phyloP scores from a whole-genome alignment of 2,888 invertebrate genomes.

The Amphipoea lucens region DNA sequence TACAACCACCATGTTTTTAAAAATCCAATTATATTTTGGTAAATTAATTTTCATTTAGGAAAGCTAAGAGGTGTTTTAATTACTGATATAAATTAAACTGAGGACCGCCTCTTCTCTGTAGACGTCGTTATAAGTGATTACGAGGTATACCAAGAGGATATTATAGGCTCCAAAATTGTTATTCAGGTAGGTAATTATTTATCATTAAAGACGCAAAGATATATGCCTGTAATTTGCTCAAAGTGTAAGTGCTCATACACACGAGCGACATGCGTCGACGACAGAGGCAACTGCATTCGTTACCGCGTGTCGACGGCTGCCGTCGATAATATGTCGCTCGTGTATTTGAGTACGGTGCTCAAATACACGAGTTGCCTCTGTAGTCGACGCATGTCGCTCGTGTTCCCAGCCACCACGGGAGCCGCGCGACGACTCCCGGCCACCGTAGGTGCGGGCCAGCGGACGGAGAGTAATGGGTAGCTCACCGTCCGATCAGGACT shows the following conservation, averaged over 20 bases:
- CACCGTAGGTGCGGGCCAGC: no score
- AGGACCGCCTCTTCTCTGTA: slow-evolving; percentile 18
- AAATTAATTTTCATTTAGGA: background rate
- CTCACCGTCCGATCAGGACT: no score
- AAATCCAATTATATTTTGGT: background rate
- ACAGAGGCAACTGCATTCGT: background rate
- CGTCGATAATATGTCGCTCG: no score
- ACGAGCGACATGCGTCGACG: background rate
- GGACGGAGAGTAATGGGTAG: no score
- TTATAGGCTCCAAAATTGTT: background rate
- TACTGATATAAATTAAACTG: slow-evolving; percentile 26
- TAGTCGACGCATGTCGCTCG: no score
- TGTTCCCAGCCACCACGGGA: no score
- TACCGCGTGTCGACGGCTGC: no score
- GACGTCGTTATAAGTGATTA: slow-evolving; percentile 9
- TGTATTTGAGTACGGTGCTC: no score
- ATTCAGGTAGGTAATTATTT: background rate
- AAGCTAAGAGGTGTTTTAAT: slow-evolving; percentile 15
- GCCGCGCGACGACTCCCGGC: no score
- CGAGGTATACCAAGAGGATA: background rate
- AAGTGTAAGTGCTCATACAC: background rate
- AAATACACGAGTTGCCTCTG: no score
- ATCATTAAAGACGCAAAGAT: background rate
- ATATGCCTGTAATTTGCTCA: background rate
- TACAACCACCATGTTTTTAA: background rate